These are phyloP conservation scores for Ploceus nigricollis DNA, from an alignment of 2,113 vertebrate genomes.

Conservation along the genomic window DNA sequence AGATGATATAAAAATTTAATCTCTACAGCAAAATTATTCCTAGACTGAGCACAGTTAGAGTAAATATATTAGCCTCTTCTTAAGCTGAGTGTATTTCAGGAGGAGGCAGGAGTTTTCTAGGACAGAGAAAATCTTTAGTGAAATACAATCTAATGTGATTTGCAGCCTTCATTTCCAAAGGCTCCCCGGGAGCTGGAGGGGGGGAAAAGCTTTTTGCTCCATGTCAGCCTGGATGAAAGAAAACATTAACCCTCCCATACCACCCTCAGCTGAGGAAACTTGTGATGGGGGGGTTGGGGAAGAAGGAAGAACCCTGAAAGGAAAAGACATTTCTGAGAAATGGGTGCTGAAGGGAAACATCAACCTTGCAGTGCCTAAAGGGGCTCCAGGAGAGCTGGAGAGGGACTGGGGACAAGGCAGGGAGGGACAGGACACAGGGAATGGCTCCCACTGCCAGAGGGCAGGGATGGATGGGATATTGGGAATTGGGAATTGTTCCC, in stretches of 20 bases:
- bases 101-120: neutral
- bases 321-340: neutral
- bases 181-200: neutral
- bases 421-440: neutral
- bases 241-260: neutral
- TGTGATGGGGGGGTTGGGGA: neutral
- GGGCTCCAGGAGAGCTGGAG: neutral
- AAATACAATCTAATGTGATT: neutral
- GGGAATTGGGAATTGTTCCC: neutral
- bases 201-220: neutral
- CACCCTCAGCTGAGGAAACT: neutral
- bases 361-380: neutral
- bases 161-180: neutral
- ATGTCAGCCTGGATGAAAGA: neutral
- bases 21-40: conserved; percentile 34
- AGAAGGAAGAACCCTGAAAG: neutral
- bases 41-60: neutral
- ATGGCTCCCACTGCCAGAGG: neutral
- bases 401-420: neutral
- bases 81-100: neutral
- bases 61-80: conserved; percentile 14
- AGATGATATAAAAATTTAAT: conserved; percentile 34
- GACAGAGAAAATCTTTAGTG: neutral
- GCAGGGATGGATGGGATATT: accelerated
- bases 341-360: neutral